phyloP scores from a whole-genome alignment of 2,888 invertebrate genomes.

The Beris chalybata region DNA sequence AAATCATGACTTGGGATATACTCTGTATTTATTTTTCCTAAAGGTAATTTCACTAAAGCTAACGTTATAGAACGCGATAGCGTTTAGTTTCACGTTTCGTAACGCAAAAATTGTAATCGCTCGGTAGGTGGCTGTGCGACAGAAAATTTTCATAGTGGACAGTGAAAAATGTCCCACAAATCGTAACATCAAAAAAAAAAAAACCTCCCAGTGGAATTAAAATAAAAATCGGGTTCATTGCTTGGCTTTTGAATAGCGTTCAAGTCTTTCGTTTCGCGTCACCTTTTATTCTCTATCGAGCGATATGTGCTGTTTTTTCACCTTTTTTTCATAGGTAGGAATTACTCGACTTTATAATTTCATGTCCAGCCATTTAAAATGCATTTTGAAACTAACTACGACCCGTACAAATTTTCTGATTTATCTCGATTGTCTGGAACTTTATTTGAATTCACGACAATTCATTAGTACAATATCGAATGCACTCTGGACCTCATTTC shows the following conservation, averaged over 20 bases:
- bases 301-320: too few relatives aligned
- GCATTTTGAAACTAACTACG: too few relatives aligned
- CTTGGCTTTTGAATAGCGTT: conserved; percentile 8
- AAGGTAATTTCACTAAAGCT: conserved; percentile 2
- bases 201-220: too few relatives aligned
- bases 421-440: too few relatives aligned
- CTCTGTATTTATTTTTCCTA: background rate
- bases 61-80: conserved; percentile 2
- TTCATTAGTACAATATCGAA: too few relatives aligned
- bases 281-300: conserved; percentile 18
- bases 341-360: too few relatives aligned
- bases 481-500: too few relatives aligned
- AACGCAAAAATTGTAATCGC: conserved; percentile 21
- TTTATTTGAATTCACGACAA: too few relatives aligned
- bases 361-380: too few relatives aligned
- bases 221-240: conserved; percentile 8
- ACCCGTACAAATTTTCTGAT: too few relatives aligned
- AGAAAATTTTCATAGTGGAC: conserved; percentile 14
- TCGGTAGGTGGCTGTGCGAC: conserved; percentile 17
- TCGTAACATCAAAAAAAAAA: conserved; percentile 7
- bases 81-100: conserved; percentile 20
- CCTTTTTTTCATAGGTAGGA: too few relatives aligned
- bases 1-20: conserved; percentile 16
- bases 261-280: conserved; percentile 24
- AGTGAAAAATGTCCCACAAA: conserved; percentile 16